phyloP scores from a whole-genome alignment of 2,113 vertebrate genomes.

The Plestiodon gilberti region DNA sequence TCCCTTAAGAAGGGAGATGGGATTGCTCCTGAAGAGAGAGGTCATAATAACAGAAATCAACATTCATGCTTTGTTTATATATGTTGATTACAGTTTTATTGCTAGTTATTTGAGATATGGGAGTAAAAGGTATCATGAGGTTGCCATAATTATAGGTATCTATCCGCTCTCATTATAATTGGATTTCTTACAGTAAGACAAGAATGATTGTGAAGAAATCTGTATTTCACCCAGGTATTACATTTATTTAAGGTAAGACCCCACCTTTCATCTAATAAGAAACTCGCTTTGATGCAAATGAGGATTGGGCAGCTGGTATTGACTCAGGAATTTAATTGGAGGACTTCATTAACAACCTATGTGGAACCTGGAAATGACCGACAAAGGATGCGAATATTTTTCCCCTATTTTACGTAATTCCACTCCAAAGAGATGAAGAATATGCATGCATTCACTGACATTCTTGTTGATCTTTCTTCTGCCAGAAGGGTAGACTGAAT shows the following conservation, averaged over 20 bases:
- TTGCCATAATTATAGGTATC: constrained; percentile 54
- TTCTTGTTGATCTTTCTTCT: background rate
- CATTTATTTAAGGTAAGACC: background rate
- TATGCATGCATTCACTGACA: background rate
- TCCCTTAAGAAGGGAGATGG: constrained; percentile 51
- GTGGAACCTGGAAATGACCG: background rate
- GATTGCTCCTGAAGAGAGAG: constrained; percentile 55
- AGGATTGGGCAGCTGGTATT: constrained; percentile 18
- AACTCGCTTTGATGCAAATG: constrained; percentile 11
- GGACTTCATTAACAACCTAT: constrained; percentile 7
- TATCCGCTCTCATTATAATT: constrained; percentile 40
- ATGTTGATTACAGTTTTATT: constrained; percentile 39
- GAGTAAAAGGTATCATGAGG: constrained; percentile 25
- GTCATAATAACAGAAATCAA: constrained; percentile 58
- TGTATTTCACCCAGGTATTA: background rate
- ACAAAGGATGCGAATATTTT: background rate
- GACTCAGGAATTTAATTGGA: constrained; percentile 21
- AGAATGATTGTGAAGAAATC: constrained; percentile 33
- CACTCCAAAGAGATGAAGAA: background rate
- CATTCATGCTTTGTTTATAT: constrained; percentile 65
- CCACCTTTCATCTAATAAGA: constrained; percentile 4
- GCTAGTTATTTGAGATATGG: constrained; percentile 26
- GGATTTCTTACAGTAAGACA: constrained; percentile 44
- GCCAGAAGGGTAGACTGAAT: background rate
- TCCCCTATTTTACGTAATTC: background rate